Evolutionary conservation across 1,140 invertebrate species (phyloP).

Genomic region (Hylaeus anthracinus): DNA sequence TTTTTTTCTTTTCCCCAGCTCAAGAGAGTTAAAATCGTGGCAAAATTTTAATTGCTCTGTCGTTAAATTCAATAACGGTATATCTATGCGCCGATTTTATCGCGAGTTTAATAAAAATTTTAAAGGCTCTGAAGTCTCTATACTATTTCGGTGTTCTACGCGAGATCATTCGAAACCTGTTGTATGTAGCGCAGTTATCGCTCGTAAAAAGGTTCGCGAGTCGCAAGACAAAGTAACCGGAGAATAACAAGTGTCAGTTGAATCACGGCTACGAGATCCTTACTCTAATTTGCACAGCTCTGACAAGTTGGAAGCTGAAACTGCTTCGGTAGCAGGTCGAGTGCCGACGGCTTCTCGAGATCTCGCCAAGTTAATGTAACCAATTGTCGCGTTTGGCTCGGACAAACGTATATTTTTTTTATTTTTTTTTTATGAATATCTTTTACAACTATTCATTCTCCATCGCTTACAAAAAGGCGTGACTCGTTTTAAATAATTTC

Average conservation of each 20-base stretch:
- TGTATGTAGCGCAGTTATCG: no score
- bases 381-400: neutral
- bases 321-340: slow-evolving; percentile 2
- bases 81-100: no score
- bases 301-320: neutral
- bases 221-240: slow-evolving; percentile 4
- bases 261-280: slow-evolving; percentile 7
- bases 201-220: slow-evolving; percentile 32
- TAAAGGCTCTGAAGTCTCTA: no score
- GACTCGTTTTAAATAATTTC: no score
- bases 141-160: no score
- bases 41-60: neutral
- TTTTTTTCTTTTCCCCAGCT: neutral
- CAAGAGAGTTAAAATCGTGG: neutral
- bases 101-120: no score
- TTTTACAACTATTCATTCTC: no score
- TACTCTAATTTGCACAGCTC: slow-evolving; percentile 17
- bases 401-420: neutral
- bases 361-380: slow-evolving; percentile 8
- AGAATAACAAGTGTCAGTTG: slow-evolving; percentile 37
- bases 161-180: no score
- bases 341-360: neutral
- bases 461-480: no score
- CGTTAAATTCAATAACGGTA: no score
- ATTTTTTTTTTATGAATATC: neutral